Evolutionary conservation across 2,113 vertebrate species (phyloP), one percentile per base, ranked within the genome.

Genomic region (Gymnarchus niloticus): DNA sequence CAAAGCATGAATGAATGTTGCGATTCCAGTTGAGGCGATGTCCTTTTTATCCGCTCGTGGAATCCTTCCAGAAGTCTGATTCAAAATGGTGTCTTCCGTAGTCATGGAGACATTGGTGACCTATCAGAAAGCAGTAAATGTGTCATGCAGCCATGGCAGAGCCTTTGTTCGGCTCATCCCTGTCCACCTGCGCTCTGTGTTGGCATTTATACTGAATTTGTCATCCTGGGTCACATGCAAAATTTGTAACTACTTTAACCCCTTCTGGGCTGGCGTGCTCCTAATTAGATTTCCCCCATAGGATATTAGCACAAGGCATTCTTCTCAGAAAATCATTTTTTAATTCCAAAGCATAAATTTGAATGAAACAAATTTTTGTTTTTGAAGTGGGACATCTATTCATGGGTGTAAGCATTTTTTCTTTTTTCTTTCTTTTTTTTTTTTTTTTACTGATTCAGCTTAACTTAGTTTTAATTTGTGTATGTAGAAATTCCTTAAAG

Each of bases 171-270:
- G 28, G 51, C 52, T 86, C 52, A 83, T 83, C 61, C 3, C 49
- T 33, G 44, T 83, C 59, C 76, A 41, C 54, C 51, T 77, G 85
- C n/a, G 28, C 82, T 83, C 81, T 44, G 8, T 56, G n/a, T 84
- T 1, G 1, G 44, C 25, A 61, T 44, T 25, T 81, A 21, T 61
- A 61, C 48, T 48, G 57, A 83, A 85, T 87, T 69, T 65, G 56
- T 87, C 76, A 41, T 81, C 73, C 6, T n/a, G 85, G n/a, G 7
- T 59, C 37, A 54, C 7, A 33, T 59, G n/a, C 56, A 48, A 19
- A n/a, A 57, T 81, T 59, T 44, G 61, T 85, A 51, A 80, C 2
- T 57, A 44, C 19, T 41, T 59, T 80, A 81, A 56, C 41, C 77
- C 41, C 28, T 0, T 3, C 49, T n/a, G 6, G 21, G 41, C 44